phyloP scores from a whole-genome alignment of 2,888 invertebrate species.

The Abrostola tripartita region DNA sequence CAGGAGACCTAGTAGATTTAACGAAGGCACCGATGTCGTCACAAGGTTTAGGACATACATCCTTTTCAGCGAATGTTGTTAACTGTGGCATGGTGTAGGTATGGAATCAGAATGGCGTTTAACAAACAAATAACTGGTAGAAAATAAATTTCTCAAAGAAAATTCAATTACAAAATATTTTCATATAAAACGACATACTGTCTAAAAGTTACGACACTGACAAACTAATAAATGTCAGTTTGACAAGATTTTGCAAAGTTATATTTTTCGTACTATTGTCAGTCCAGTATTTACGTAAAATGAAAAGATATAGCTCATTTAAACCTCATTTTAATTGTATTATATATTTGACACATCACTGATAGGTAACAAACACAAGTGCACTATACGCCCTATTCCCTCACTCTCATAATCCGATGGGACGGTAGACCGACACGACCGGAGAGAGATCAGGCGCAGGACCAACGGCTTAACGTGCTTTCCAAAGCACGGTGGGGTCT shows the following conservation, averaged over 20 bases:
- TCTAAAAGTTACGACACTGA: neutral
- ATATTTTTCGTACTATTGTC: no score
- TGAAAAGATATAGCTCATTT: no score
- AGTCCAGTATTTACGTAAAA: no score
- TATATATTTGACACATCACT: no score
- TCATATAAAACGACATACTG: neutral
- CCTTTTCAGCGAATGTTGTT: constrained; percentile 70
- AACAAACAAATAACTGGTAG: constrained; percentile 8
- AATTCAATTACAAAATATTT: constrained; percentile 1
- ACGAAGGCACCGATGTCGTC: constrained; percentile 76
- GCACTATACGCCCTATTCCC: no score
- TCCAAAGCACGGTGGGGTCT: no score
- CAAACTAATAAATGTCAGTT: neutral
- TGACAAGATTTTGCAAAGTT: neutral
- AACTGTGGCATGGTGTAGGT: constrained; percentile 30
- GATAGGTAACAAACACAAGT: no score
- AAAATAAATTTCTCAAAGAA: constrained; percentile 13
- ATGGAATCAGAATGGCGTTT: neutral
- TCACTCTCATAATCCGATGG: no score
- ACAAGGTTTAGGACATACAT: constrained; percentile 73
- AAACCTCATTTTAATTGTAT: no score
- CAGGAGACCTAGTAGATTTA: constrained; percentile 68
- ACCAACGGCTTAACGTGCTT: no score
- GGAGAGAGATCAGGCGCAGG: no score
- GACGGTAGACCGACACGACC: no score